Evolutionary conservation across 2,797 vertebrate species (phyloP).

Genomic region (Sebastes cheni): DNA sequence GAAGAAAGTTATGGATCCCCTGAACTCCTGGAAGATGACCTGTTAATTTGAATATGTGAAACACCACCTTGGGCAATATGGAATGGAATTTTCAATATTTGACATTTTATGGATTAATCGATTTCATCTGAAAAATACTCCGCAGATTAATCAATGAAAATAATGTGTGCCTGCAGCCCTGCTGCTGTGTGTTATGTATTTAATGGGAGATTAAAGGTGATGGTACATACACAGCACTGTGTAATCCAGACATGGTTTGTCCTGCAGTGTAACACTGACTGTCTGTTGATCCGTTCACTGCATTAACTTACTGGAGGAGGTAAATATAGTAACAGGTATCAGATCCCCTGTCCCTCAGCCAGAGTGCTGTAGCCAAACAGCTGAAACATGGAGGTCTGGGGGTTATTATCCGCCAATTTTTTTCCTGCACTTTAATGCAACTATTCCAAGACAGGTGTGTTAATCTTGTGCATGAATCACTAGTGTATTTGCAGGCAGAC

Average conservation of each 20-base stretch:
- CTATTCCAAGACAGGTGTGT: neutral
- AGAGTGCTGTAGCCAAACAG: neutral
- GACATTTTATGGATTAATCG: neutral
- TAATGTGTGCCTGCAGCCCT: neutral
- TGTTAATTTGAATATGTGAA: neutral
- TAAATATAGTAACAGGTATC: slow-evolving; percentile 63
- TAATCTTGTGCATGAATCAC: neutral
- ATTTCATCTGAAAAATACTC: too few relatives aligned
- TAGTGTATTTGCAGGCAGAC: neutral
- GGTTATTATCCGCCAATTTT: neutral
- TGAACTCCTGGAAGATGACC: neutral
- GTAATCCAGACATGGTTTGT: neutral
- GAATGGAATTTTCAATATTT: neutral
- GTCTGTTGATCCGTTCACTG: neutral
- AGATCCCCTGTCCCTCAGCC: neutral
- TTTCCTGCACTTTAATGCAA: neutral
- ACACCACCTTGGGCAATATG: neutral
- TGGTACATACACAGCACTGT: neutral
- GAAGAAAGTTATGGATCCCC: too few relatives aligned
- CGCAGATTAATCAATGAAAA: neutral
- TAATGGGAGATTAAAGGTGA: neutral
- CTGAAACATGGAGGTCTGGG: neutral
- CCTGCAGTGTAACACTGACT: neutral
- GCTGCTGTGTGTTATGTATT: neutral
- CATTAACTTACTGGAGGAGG: neutral